Conservation (phyloP, 2,888 invertebrate genomes). For the Lasioglossum figueresi region DNA sequence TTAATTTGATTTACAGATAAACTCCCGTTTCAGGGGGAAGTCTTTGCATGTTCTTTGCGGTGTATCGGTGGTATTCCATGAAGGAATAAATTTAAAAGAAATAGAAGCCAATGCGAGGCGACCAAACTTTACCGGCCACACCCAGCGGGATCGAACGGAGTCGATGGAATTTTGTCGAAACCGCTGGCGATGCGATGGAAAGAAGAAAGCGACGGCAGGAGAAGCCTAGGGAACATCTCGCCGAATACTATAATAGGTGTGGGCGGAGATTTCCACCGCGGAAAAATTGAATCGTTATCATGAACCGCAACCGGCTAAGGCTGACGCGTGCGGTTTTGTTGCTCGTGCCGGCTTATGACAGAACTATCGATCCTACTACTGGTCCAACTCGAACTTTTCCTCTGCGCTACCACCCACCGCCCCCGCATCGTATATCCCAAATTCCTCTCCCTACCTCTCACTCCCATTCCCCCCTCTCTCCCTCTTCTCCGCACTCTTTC, state of each 20-base stretch:
- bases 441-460: conserved; percentile 30
- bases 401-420: conserved; percentile 17
- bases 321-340: conserved; percentile 72
- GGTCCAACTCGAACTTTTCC: conserved; percentile 63
- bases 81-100: no score
- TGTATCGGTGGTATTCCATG: no score
- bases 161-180: background rate
- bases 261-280: conserved; percentile 30
- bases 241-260: conserved; percentile 31
- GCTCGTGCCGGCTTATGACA: conserved; percentile 71
- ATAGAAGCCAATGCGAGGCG: no score
- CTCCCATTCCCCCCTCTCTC: background rate
- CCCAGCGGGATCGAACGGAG: background rate
- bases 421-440: conserved; percentile 37
- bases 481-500: background rate
- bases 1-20: background rate
- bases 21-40: no score
- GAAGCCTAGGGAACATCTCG: background rate
- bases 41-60: no score
- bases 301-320: conserved; percentile 54
- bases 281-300: conserved; percentile 61
- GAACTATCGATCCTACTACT: conserved; percentile 70
- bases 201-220: background rate
- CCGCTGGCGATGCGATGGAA: background rate
- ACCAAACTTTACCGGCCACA: background rate